Evolutionary conservation across 2,888 invertebrate genomes (phyloP), one percentile per base, ranked within the genome.

Genomic region (Pseudanteris insignis): DNA sequence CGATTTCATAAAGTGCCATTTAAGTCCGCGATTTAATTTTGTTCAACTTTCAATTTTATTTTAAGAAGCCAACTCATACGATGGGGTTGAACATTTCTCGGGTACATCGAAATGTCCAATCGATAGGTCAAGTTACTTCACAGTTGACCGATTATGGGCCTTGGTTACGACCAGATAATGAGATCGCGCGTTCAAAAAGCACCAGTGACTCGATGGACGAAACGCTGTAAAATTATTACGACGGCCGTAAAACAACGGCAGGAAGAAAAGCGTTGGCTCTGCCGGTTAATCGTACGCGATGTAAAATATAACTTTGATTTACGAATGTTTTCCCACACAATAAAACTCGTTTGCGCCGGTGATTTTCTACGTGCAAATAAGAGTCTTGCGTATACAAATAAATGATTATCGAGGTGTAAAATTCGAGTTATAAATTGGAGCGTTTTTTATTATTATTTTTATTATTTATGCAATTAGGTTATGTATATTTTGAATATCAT

Each of bases 221-320:
- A 43, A 48, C 36, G 60, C 47, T 59, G 46, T 59, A 60, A 53
- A 60, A 60, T 33, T 60, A 47, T 53, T 43, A 60, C 53, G 53
- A 53, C 47, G 43, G 29, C 21, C 60, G 34, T 53, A 53, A 59
- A 51, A 47, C 29, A 30, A 29, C 47, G 43, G 43, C 32, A 29
- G 48, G 43, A 54, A 33, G 38, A 54, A 37, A 29, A 48, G 13
- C 28, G 38, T 36, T 9, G 40, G 44, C 46, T 50, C 54, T 46
- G 50, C 55, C 50, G 21, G 51, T 62, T 51, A 50, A 54, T 54
- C 53, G 54, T 40, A 38, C 43, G 34, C 41, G 46, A 62, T 62
- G 47, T 57, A 62, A 62, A 55, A 38, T 54, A n/a, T 61, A 29
- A 54, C 46, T 62, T 54, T 41, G 51, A 62, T 62, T 62, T 51